These are phyloP conservation scores for Gambusia affinis DNA, from an alignment of 2,113 vertebrate species.

Conservation along the genomic window DNA sequence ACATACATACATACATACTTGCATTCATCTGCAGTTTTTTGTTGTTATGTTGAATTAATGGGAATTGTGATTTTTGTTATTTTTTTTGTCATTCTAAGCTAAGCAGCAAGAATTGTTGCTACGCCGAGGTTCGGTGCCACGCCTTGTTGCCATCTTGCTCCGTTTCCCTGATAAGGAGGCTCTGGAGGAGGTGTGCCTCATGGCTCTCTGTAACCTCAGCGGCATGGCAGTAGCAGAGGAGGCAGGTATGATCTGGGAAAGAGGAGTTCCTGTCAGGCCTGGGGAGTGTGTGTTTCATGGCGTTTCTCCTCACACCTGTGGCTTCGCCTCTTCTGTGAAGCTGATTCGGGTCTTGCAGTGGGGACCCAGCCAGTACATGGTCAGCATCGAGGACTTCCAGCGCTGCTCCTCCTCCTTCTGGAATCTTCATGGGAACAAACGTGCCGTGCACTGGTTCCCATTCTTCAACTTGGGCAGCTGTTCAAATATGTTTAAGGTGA, in stretches of 20 bases:
- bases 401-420: constrained; percentile 74
- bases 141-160: constrained; percentile 80
- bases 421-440: constrained; percentile 55
- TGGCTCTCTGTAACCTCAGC: constrained; percentile 86
- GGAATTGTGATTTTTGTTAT: background rate
- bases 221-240: constrained; percentile 81
- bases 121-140: constrained; percentile 79
- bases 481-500: constrained; percentile 59
- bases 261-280: constrained; percentile 35
- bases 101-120: constrained; percentile 83
- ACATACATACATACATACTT: too few relatives aligned
- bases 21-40: too few relatives aligned
- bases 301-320: constrained; percentile 55
- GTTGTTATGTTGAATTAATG: background rate
- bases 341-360: constrained; percentile 67
- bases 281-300: constrained; percentile 72
- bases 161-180: constrained; percentile 77
- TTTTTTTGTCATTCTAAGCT: constrained; percentile 60
- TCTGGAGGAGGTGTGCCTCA: constrained; percentile 81
- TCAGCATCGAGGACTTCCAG: constrained; percentile 75
- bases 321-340: constrained; percentile 66
- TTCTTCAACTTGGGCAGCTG: constrained; percentile 46
- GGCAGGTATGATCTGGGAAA: constrained; percentile 70
- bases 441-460: constrained; percentile 33
- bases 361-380: constrained; percentile 63